phyloP scores from a whole-genome alignment of 2,888 invertebrate species.

The Nebria salina region DNA sequence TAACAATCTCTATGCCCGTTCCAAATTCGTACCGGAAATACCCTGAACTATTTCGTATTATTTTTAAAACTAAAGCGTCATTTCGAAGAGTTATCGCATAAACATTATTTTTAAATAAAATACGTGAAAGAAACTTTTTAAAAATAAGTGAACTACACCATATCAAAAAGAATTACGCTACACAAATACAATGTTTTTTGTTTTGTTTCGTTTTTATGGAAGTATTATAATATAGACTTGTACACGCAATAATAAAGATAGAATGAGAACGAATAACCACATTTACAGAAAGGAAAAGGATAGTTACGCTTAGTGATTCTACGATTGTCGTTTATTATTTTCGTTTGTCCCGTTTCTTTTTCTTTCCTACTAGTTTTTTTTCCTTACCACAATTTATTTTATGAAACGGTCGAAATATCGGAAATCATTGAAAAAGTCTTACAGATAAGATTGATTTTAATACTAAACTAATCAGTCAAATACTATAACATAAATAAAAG shows the following conservation, averaged over 20 bases:
- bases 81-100: neutral
- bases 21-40: neutral
- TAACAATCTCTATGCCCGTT: neutral
- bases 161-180: neutral
- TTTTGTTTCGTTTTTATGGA: neutral
- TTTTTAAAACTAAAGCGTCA: neutral
- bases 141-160: neutral
- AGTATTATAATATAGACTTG: neutral
- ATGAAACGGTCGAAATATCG: too few species aligned
- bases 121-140: neutral
- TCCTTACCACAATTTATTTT: too few species aligned
- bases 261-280: neutral
- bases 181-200: neutral
- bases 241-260: neutral
- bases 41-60: neutral
- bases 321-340: neutral
- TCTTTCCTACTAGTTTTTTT: too few species aligned
- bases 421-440: too few species aligned
- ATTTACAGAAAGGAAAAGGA: neutral
- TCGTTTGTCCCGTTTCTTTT: too few species aligned
- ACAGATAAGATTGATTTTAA: too few species aligned
- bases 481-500: too few species aligned
- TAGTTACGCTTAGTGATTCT: neutral
- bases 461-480: too few species aligned
- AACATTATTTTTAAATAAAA: neutral